Evolutionary conservation across 2,888 invertebrate species (phyloP).

Genomic region (Synanthedon andrenaeformis): DNA sequence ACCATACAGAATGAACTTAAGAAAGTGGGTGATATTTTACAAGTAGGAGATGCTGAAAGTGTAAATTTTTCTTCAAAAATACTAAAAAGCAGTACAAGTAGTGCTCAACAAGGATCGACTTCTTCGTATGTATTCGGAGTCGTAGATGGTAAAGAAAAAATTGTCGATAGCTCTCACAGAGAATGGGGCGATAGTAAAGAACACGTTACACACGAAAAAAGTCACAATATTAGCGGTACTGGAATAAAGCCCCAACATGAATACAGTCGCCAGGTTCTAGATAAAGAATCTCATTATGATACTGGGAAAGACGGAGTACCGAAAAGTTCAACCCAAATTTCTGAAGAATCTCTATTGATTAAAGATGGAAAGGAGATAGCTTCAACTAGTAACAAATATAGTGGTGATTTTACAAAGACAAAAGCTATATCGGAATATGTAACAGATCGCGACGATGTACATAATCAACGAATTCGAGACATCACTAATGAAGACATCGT

Average conservation of each 20-base stretch:
- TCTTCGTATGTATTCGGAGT: slow-evolving; percentile 75
- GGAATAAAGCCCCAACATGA: slow-evolving; percentile 69
- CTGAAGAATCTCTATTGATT: slow-evolving; percentile 52
- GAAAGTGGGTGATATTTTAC: slow-evolving; percentile 56
- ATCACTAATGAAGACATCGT: slow-evolving; percentile 26
- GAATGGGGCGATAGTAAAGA: slow-evolving; percentile 70
- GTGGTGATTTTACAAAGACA: slow-evolving; percentile 56
- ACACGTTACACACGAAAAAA: slow-evolving; percentile 62
- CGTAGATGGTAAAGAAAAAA: slow-evolving; percentile 72
- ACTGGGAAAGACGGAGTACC: slow-evolving; percentile 68
- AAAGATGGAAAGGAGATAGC: slow-evolving; percentile 61
- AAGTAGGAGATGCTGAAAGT: slow-evolving; percentile 43
- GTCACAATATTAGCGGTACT: slow-evolving; percentile 66
- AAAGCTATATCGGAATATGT: slow-evolving; percentile 48
- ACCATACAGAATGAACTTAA: slow-evolving; percentile 55
- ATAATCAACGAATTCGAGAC: slow-evolving; percentile 30
- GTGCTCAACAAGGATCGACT: slow-evolving; percentile 71
- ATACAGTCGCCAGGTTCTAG: slow-evolving; percentile 64
- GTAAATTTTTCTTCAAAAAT: slow-evolving; percentile 59
- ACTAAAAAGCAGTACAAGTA: slow-evolving; percentile 69
- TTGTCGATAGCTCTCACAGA: slow-evolving; percentile 70
- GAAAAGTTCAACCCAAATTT: slow-evolving; percentile 45
- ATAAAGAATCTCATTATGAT: slow-evolving; percentile 70
- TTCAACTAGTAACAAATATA: slow-evolving; percentile 52
- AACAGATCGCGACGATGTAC: slow-evolving; percentile 30